Percentiles rank a stretch among this genome's conserved stretches.
phyloP scores from a whole-genome alignment of 2,113 vertebrate genomes.

The Amblyopsis rosae region DNA sequence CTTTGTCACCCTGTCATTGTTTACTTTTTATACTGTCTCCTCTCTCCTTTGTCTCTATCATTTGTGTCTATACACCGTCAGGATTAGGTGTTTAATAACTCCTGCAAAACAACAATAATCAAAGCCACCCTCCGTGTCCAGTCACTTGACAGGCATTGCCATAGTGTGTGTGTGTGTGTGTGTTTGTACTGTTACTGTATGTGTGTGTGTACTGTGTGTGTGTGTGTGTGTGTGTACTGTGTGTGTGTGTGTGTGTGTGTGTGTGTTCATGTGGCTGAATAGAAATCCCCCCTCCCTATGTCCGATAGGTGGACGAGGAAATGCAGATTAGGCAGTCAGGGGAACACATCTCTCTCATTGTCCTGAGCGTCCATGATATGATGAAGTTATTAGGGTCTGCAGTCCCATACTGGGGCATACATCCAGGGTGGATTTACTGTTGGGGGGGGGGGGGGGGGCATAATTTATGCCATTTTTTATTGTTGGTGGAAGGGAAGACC shows the following conservation, averaged over 20 bases:
- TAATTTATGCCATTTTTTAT: conserved; percentile 50
- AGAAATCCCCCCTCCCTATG: background rate
- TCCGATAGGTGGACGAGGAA: too few relatives aligned
- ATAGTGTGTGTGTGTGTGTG: background rate
- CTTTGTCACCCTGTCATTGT: conserved; percentile 22
- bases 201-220: too few relatives aligned
- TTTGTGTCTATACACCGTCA: conserved; percentile 15
- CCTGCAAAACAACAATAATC: conserved; percentile 47
- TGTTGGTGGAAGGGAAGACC: conserved; percentile 6
- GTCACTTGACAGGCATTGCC: conserved; percentile 28
- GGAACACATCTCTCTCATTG: background rate
- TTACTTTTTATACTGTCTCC: background rate
- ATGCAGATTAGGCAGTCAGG: too few relatives aligned
- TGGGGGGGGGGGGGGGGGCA: conserved; percentile 20
- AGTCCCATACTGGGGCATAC: conserved; percentile 22
- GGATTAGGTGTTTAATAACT: conserved; percentile 63
- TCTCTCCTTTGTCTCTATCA: background rate
- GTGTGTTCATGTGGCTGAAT: background rate
- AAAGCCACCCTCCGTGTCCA: conserved; percentile 39
- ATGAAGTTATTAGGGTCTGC: conserved; percentile 31
- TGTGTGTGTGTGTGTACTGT: too few relatives aligned
- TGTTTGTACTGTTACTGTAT: too few relatives aligned
- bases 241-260: background rate
- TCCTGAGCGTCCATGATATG: conserved; percentile 44
- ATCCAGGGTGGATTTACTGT: conserved; percentile 47